phyloP scores from a whole-genome alignment of 2,797 vertebrate genomes.

The Toxotes lorentzi region DNA sequence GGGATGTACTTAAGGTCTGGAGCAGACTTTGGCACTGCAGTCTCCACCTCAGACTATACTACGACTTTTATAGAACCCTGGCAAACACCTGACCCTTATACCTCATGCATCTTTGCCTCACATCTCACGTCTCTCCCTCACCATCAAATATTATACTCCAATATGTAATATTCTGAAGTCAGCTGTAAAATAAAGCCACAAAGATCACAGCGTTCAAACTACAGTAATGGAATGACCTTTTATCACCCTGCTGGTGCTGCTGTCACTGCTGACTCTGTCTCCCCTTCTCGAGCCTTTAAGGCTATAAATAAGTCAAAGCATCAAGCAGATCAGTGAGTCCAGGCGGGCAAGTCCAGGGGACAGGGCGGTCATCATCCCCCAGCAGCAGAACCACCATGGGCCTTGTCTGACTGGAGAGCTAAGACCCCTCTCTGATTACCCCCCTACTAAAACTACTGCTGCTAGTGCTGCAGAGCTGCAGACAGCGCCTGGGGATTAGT shows the following conservation, averaged over 20 bases:
- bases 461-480: constrained; percentile 6
- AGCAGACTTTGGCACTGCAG: not conserved
- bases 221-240: not conserved
- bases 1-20: not conserved
- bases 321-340: constrained; percentile 8
- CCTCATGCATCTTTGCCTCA: not conserved
- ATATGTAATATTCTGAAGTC: not conserved
- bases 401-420: not conserved
- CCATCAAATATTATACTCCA: not conserved
- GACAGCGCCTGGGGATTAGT: constrained; percentile 30
- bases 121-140: not conserved
- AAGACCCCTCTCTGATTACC: constrained; percentile 23
- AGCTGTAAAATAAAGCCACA: not conserved
- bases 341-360: constrained; percentile 29
- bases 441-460: constrained; percentile 12
- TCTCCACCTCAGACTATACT: not conserved
- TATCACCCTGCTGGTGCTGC: not conserved
- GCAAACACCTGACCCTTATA: not conserved
- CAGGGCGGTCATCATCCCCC: constrained; percentile 14
- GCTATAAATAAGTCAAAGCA: not conserved
- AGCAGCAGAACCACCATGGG: not conserved
- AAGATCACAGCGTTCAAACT: not conserved
- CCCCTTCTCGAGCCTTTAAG: not conserved
- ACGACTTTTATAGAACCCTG: not conserved
- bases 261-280: not conserved